A percentile compares a stretch with the other conserved stretches of the same genome.
phyloP scores from a whole-genome alignment of 2,113 vertebrate species.

The Rhegmatorhina hoffmannsi region DNA sequence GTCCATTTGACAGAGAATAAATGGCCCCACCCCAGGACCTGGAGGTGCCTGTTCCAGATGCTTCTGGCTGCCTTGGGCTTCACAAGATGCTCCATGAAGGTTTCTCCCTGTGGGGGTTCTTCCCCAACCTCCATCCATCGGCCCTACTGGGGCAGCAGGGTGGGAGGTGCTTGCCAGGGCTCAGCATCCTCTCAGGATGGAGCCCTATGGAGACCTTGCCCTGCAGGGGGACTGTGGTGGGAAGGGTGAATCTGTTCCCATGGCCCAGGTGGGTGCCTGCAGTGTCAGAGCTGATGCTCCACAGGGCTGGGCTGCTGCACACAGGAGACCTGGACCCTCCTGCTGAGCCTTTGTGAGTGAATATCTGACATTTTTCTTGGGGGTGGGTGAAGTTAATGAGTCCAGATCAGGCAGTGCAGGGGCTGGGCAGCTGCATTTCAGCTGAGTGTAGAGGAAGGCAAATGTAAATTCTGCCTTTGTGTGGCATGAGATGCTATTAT shows the following conservation, averaged over 20 bases:
- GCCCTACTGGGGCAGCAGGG: not conserved
- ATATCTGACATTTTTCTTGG: conserved; percentile 59
- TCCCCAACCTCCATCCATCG: not conserved
- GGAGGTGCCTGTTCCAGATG: fast-evolving
- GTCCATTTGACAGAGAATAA: not conserved
- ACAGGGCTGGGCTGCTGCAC: not conserved
- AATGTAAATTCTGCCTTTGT: conserved; percentile 51
- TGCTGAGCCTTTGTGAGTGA: not conserved
- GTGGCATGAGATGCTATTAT: no score
- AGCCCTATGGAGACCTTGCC: not conserved
- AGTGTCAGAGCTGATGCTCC: not conserved
- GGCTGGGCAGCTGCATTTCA: conserved; percentile 42
- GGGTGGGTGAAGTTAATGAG: conserved; percentile 65
- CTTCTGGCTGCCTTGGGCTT: not conserved
- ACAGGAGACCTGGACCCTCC: not conserved
- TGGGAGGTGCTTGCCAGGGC: not conserved
- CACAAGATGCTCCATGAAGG: not conserved
- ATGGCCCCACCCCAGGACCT: not conserved
- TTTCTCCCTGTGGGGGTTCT: not conserved
- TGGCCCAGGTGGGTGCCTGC: not conserved
- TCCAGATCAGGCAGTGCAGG: conserved; percentile 47
- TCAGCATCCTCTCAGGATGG: not conserved
- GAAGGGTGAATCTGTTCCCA: not conserved
- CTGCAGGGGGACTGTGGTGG: not conserved
- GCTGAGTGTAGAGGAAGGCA: conserved; percentile 64